These are phyloP conservation scores for Schizopygopsis malacanthus DNA, from an alignment of 2,797 vertebrate genomes.

Conservation along the genomic window DNA sequence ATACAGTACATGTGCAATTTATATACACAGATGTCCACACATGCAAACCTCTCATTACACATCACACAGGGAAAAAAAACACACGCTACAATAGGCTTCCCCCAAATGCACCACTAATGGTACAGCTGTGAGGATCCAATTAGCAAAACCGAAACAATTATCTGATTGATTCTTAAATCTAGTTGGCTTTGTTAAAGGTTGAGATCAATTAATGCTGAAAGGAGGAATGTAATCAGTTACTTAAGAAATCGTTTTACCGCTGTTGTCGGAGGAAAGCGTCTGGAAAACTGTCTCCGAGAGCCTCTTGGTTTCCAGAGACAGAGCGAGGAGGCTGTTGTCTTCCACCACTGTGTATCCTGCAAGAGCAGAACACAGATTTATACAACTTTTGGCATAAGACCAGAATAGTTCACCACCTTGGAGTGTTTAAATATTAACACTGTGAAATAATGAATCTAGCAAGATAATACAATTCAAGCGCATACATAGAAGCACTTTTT, in stretches of 20 bases:
- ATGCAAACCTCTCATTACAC: not conserved
- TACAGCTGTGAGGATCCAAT: slow-evolving; percentile 19
- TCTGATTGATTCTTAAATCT: slow-evolving; percentile 45
- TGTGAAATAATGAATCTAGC: not conserved
- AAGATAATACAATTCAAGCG: not conserved
- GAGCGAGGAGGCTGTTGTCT: slow-evolving; percentile 77
- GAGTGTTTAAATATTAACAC: not conserved
- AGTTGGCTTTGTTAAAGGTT: slow-evolving; percentile 33
- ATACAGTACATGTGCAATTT: slow-evolving; percentile 18
- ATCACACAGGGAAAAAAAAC: slow-evolving; percentile 20
- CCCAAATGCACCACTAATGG: not conserved
- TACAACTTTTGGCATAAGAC: not conserved
- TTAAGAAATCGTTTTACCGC: slow-evolving; percentile 69
- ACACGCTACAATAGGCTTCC: slow-evolving; percentile 16
- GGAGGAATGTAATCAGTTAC: slow-evolving; percentile 21
- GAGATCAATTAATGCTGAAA: slow-evolving; percentile 19
- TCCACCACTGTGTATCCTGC: slow-evolving; percentile 81
- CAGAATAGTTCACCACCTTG: not conserved
- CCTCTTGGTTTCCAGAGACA: slow-evolving; percentile 75
- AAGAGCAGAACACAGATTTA: not conserved
- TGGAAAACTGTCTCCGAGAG: slow-evolving; percentile 77
- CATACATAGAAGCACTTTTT: not conserved
- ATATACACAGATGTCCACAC: not conserved
- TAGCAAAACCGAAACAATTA: slow-evolving; percentile 45
- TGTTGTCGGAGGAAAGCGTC: slow-evolving; percentile 75